A percentile compares a stretch with the other conserved stretches of the same genome.
phyloP scores from a whole-genome alignment of 2,113 vertebrate species.

The Chloroceryle aenea region DNA sequence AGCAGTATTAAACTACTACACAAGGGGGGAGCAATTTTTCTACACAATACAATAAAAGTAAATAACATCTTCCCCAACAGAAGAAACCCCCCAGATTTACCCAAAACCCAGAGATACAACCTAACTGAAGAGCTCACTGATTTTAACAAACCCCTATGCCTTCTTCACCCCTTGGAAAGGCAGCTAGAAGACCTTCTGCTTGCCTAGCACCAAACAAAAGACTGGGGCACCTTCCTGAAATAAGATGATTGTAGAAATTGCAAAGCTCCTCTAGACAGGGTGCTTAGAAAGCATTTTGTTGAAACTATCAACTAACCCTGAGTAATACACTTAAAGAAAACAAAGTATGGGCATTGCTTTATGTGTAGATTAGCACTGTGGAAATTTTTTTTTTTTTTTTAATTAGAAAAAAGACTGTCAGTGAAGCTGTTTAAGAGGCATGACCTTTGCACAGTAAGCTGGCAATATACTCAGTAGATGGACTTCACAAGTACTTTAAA shows the following conservation, averaged over 20 bases:
- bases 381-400: background rate
- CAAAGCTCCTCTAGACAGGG: slow-evolving; percentile 69
- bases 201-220: slow-evolving; percentile 83
- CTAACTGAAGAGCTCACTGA: slow-evolving; percentile 22
- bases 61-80: background rate
- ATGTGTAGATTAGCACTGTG: slow-evolving; percentile 38
- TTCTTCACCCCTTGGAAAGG: slow-evolving; percentile 68
- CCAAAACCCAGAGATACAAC: background rate
- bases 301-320: slow-evolving; percentile 74
- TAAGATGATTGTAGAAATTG: slow-evolving; percentile 83
- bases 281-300: slow-evolving; percentile 77
- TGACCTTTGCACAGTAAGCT: slow-evolving; percentile 6
- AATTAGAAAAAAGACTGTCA: background rate
- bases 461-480: background rate
- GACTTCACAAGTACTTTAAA: background rate
- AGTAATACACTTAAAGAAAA: slow-evolving; percentile 69
- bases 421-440: slow-evolving; percentile 12
- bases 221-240: slow-evolving; percentile 85
- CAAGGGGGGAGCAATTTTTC: background rate
- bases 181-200: slow-evolving; percentile 81
- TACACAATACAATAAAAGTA: background rate
- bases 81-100: background rate
- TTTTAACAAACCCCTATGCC: slow-evolving; percentile 63
- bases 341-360: slow-evolving; percentile 46
- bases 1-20: slow-evolving; percentile 67